Percentiles rank a stretch among this genome's conserved stretches.
Evolutionary conservation across 2,888 invertebrate species (phyloP).

Genomic region (Electrophaes corylata): DNA sequence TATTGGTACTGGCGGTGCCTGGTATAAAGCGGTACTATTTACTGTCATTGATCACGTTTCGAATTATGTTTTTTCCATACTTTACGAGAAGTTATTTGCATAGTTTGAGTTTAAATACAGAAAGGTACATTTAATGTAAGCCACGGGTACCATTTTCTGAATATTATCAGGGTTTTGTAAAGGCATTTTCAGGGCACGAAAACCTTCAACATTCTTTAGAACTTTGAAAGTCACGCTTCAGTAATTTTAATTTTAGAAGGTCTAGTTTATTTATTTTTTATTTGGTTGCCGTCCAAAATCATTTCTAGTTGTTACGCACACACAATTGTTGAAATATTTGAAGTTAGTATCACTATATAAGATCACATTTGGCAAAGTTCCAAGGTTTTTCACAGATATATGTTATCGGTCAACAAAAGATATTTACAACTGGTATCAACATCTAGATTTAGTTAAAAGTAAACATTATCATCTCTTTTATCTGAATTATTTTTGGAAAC

Average conservation of each 20-base stretch:
- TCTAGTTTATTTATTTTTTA: slow-evolving; percentile 16
- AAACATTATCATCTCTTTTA: not conserved
- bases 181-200: not conserved
- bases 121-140: not conserved
- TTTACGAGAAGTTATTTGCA: slow-evolving; percentile 17
- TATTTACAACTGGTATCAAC: not conserved
- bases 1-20: slow-evolving; percentile 19
- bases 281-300: slow-evolving; percentile 29
- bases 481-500: not conserved
- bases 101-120: slow-evolving; percentile 5
- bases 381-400: slow-evolving; percentile 20
- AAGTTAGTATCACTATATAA: slow-evolving; percentile 12
- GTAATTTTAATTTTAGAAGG: not conserved
- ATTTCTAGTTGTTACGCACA: slow-evolving; percentile 20
- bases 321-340: slow-evolving; percentile 21
- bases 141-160: not conserved
- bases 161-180: not conserved
- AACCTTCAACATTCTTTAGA: not conserved
- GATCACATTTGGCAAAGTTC: slow-evolving; percentile 20
- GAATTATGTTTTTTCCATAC: slow-evolving; percentile 20
- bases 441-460: not conserved
- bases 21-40: slow-evolving; percentile 24
- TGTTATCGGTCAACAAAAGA: slow-evolving; percentile 25
- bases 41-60: slow-evolving; percentile 19
- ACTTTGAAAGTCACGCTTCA: not conserved